Base-by-base conservation (phyloP, 2,113 vertebrate species). In the Hemichromis elongatus region DNA sequence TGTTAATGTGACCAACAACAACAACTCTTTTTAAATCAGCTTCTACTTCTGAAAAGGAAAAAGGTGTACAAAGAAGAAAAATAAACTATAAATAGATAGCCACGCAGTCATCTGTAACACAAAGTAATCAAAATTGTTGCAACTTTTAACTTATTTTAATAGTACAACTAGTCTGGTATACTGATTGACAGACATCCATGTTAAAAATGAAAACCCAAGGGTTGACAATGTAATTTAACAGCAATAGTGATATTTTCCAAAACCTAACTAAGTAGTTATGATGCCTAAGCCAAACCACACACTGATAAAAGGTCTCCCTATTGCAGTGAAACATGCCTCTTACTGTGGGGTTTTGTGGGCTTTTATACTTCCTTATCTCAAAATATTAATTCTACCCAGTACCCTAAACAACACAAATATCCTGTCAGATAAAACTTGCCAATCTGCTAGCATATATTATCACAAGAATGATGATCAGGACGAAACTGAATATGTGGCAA, bases 1-100 rank as follows among this genome's bases (percentile, higher is more conserved):
- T 56, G 53, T 87, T 86, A 80, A 87, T 86, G 81, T 13, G 24
- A 79, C 45, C 18, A 57, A 50, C 79, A 85, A 68, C 83, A 86
- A 40, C 37, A 59, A 59, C 53, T 45, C 19, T 21, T 70, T 83
- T 56, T 47, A 61, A 21, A 42, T 63, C 26, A 77, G 56, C 80
- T 78, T 77, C 42, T 35, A 53, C 28, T 68, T 13, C 8, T n/a
- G 21, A 19, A 14, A 26, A 70, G 33, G 19, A 52, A 54, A 57
- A 73, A 35, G 3, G n/a, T 57, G 9, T 4, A 28, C 21, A 16
- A 80, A 42, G 19, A 68, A 35, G 21, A 16, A 10, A 45, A 50
- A 73, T 12, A 50, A 45, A 6, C 2, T 33, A 61, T n/a, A 42
- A 33, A 80, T 47, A 52, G 10, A 61, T 45, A 30, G 28, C 8